Evolutionary conservation across 2,888 invertebrate species (phyloP).

Genomic region (Leistus spinibarbis): DNA sequence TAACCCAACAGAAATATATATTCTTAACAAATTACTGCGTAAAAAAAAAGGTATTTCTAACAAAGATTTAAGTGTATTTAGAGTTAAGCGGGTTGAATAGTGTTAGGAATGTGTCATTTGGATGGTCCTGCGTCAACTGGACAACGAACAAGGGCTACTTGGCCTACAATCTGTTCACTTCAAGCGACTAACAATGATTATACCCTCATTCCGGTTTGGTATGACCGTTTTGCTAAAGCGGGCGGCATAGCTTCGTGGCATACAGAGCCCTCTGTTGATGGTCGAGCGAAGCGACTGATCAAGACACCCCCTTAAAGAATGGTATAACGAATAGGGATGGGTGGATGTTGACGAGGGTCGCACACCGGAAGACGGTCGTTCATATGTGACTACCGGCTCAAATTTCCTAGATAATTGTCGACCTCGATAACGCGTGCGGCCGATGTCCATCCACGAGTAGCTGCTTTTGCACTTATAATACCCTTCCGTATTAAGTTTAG

Average conservation of each 20-base stretch:
- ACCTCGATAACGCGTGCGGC: neutral
- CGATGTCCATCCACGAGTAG: neutral
- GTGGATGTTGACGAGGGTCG: constrained; percentile 32
- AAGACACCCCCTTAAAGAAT: neutral
- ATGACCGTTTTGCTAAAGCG: neutral
- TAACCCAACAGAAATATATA: too few relatives aligned
- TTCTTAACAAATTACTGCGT: too few relatives aligned
- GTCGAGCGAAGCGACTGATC: neutral
- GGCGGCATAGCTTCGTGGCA: neutral
- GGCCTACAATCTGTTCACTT: neutral
- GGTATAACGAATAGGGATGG: neutral
- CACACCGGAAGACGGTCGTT: constrained; percentile 33
- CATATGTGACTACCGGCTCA: constrained; percentile 39
- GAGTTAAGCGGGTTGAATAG: neutral
- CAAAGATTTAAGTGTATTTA: too few relatives aligned
- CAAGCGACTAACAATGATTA: neutral
- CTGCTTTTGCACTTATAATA: neutral
- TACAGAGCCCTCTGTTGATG: neutral
- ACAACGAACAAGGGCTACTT: neutral
- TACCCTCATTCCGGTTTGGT: neutral
- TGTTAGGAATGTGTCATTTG: neutral
- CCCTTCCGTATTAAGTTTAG: neutral
- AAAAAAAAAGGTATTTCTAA: too few relatives aligned
- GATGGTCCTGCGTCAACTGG: neutral
- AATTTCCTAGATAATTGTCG: constrained; percentile 38